Percentiles rank a stretch among this genome's conserved stretches.
Evolutionary conservation across 2,113 vertebrate genomes (phyloP).

Genomic region (Hippocampus mohnikei): DNA sequence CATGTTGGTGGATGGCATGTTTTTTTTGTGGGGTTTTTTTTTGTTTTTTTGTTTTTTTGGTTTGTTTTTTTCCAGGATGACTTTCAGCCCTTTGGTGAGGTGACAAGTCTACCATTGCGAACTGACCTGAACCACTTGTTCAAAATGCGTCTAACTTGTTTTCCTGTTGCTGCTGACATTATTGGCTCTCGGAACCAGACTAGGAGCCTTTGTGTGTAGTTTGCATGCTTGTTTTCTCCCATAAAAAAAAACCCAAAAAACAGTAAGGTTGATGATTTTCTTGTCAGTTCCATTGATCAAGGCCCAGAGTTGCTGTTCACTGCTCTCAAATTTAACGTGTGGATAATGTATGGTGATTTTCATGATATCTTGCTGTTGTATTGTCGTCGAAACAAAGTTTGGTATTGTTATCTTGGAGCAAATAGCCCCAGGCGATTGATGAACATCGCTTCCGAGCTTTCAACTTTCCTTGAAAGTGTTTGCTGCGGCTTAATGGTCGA

Average conservation of each 20-base stretch:
- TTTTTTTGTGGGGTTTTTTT: background rate
- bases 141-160: background rate
- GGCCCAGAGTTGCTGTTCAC: background rate
- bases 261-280: background rate
- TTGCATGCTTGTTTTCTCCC: background rate
- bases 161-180: background rate
- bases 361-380: background rate
- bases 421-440: background rate
- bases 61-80: constrained; percentile 34
- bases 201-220: background rate
- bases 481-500: background rate
- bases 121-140: constrained; percentile 15
- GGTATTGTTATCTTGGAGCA: background rate
- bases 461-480: background rate
- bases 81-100: constrained; percentile 31
- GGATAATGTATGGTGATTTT: background rate
- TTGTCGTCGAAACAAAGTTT: background rate
- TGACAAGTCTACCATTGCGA: constrained; percentile 43
- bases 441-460: background rate
- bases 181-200: background rate
- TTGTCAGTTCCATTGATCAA: background rate
- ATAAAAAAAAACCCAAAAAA: background rate
- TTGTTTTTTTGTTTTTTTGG: no score
- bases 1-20: constrained; percentile 38
- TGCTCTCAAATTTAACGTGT: background rate